Percentiles rank a stretch among this genome's conserved stretches.
Conservation (phyloP, 2,113 vertebrate genomes). For the Scophthalmus maximus region DNA sequence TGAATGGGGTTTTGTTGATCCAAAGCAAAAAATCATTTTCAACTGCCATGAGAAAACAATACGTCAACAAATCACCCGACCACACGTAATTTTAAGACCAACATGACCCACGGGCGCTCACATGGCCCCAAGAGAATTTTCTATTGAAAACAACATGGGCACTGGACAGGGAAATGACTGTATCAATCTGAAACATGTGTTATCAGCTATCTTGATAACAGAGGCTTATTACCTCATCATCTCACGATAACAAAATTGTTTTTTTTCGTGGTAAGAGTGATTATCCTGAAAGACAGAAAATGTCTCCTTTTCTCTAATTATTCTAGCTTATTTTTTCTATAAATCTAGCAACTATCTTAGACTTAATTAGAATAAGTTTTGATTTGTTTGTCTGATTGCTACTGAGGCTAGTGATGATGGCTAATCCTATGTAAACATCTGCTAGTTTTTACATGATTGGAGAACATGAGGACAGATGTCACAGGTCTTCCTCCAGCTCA, state of each 20-base stretch:
- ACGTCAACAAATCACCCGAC: background rate
- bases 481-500: background rate
- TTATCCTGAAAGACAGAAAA: background rate
- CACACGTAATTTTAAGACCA: background rate
- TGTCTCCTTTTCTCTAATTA: background rate
- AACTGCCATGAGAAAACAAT: background rate
- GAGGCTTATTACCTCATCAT: background rate
- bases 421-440: background rate
- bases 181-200: too few species aligned
- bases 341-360: background rate
- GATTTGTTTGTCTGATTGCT: conserved; percentile 8
- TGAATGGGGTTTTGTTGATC: background rate
- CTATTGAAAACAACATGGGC: too few species aligned
- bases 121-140: too few species aligned
- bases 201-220: background rate
- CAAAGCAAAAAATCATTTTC: too few species aligned
- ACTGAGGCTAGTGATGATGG: conserved; percentile 8
- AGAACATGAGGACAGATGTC: background rate
- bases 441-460: background rate
- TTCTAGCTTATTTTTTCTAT: background rate
- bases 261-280: background rate
- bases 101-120: background rate
- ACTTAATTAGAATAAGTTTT: too few species aligned
- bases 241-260: background rate
- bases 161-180: too few species aligned